Evolutionary conservation across 2,113 vertebrate species (phyloP).

Genomic region (Lampris megalopsis): DNA sequence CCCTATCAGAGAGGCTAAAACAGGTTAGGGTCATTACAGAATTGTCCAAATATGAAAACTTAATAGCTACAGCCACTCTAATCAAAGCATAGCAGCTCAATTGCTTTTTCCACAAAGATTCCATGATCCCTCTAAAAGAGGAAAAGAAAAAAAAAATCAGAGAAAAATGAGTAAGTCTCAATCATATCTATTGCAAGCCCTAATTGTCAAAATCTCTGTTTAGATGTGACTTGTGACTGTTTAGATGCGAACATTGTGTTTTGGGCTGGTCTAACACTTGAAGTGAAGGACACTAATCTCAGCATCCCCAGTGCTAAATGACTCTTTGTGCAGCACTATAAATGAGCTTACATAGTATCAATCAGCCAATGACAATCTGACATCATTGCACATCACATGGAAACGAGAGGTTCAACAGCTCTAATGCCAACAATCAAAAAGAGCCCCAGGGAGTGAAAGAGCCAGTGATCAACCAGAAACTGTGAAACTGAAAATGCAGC

Average conservation of each 20-base stretch:
- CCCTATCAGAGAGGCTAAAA: slow-evolving; percentile 9
- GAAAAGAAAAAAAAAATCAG: no score
- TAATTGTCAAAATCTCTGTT: not conserved
- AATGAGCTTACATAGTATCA: not conserved
- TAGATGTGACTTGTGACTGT: no score
- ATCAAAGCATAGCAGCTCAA: no score
- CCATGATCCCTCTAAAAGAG: no score
- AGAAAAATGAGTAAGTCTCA: no score
- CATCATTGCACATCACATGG: slow-evolving; percentile 31
- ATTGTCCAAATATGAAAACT: not conserved
- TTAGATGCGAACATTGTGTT: no score
- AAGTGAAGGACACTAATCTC: not conserved
- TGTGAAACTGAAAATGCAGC: slow-evolving; percentile 43
- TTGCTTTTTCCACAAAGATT: no score
- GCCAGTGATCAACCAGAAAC: slow-evolving; percentile 20
- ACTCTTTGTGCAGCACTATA: slow-evolving; percentile 21
- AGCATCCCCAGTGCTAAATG: not conserved
- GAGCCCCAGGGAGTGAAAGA: slow-evolving; percentile 4
- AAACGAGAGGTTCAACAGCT: slow-evolving; percentile 21
- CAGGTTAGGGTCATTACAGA: slow-evolving; percentile 20
- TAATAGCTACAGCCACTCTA: no score
- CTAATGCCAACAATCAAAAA: slow-evolving; percentile 36
- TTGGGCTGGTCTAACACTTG: not conserved
- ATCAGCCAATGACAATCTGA: slow-evolving; percentile 70
- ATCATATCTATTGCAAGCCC: not conserved